These are phyloP conservation scores for Coboldia fuscipes DNA, from an alignment of 1,140 invertebrate genomes.

Conservation along the genomic window DNA sequence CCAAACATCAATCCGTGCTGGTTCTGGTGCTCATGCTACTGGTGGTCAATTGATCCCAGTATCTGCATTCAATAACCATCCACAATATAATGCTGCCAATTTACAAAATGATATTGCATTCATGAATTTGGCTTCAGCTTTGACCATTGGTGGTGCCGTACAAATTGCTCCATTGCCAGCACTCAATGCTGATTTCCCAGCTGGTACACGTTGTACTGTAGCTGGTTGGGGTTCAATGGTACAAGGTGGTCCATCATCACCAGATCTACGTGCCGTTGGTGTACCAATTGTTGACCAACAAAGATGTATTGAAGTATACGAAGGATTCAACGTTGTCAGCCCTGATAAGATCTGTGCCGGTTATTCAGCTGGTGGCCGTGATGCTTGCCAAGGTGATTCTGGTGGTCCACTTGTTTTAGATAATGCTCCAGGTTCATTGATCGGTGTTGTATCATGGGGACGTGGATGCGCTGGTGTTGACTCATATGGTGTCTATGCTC, in stretches of 20 bases:
- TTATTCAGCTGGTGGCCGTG: constrained; percentile 20
- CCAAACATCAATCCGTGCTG: not conserved
- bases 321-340: too few species aligned
- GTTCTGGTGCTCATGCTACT: not conserved
- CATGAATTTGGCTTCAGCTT: not conserved
- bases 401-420: too few species aligned
- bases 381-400: constrained; percentile 21
- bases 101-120: constrained; percentile 1
- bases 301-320: too few species aligned
- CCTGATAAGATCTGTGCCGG: constrained; percentile 26
- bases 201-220: not conserved
- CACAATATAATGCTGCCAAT: not conserved
- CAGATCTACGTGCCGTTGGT: constrained; percentile 18
- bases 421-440: too few species aligned
- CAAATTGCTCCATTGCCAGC: not conserved
- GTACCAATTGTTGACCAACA: too few species aligned
- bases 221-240: constrained; percentile 7
- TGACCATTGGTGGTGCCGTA: not conserved
- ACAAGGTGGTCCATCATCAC: constrained; percentile 20
- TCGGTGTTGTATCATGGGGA: too few species aligned
- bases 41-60: not conserved
- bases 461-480: too few species aligned
- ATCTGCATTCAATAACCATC: not conserved
- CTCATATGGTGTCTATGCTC: too few species aligned
- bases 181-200: not conserved